These are phyloP conservation scores for Sphenopsis melanotis DNA, from an alignment of 2,797 vertebrate species.

Conservation along the genomic window DNA sequence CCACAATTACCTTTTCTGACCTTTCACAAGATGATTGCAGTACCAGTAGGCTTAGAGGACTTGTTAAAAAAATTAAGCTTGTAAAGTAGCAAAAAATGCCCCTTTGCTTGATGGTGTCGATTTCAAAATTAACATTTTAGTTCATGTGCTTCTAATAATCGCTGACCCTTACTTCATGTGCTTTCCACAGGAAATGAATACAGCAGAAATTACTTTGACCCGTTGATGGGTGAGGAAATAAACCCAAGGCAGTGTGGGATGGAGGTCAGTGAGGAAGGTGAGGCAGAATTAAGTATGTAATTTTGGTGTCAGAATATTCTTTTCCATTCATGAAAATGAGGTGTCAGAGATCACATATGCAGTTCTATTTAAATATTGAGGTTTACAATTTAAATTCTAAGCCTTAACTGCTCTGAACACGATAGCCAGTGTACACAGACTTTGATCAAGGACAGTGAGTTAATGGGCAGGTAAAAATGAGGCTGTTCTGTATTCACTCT, in stretches of 20 bases:
- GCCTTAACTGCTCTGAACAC: slow-evolving; percentile 28
- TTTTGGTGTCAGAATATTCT: slow-evolving; percentile 93
- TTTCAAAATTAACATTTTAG: slow-evolving; percentile 99
- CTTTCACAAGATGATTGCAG: slow-evolving; percentile 92
- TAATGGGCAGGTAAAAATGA: slow-evolving; percentile 5
- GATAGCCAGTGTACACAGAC: slow-evolving; percentile 14
- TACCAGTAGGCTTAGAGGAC: slow-evolving; percentile 84
- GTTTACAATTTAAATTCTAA: slow-evolving; percentile 74
- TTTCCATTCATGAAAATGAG: slow-evolving; percentile 94
- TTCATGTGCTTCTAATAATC: slow-evolving; percentile 99
- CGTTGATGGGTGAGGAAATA: slow-evolving; percentile 84
- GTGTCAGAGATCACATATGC: slow-evolving; percentile 89
- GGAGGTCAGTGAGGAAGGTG: slow-evolving; percentile 91
- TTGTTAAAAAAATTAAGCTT: slow-evolving; percentile 81
- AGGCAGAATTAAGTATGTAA: slow-evolving; percentile 98
- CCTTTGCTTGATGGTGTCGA: slow-evolving; percentile 82
- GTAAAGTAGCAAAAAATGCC: slow-evolving; percentile 84
- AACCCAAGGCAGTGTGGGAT: slow-evolving; percentile 88
- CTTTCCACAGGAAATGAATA: slow-evolving; percentile 96
- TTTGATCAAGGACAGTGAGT: slow-evolving; percentile 71
- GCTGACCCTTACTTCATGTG: slow-evolving; percentile 86
- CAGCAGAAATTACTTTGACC: slow-evolving; percentile 97
- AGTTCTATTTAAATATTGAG: slow-evolving; percentile 74
- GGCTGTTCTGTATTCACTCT: not conserved
- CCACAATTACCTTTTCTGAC: slow-evolving; percentile 92